Percentiles rank a stretch among this genome's conserved stretches.
phyloP scores from a whole-genome alignment of 2,797 vertebrate species.

The Phalloptychus januarius region DNA sequence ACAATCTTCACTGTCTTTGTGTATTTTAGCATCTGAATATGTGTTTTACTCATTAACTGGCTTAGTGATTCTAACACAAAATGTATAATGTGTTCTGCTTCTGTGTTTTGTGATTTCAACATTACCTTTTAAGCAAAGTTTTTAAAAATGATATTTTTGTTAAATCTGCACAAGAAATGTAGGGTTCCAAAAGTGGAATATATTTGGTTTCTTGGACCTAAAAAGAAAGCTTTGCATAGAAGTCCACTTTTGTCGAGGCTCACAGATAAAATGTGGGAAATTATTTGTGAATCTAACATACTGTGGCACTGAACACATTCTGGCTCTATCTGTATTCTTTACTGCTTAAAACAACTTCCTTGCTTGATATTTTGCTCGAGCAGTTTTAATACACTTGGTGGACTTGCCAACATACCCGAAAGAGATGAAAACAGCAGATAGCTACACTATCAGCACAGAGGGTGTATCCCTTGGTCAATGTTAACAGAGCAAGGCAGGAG shows the following conservation, averaged over 20 bases:
- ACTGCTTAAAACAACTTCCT: conserved; percentile 35
- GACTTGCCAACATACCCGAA: conserved; percentile 52
- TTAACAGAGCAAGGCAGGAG: conserved; percentile 65
- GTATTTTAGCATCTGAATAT: not conserved
- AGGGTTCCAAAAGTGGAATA: not conserved
- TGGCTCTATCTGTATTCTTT: not conserved
- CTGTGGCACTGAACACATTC: not conserved
- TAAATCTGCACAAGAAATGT: not conserved
- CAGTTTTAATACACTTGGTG: conserved; percentile 68
- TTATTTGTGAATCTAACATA: not conserved
- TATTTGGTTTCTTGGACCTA: not conserved
- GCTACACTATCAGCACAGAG: conserved; percentile 62
- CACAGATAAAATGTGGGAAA: not conserved
- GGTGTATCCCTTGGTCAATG: conserved; percentile 60
- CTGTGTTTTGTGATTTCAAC: no score
- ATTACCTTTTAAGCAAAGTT: no score
- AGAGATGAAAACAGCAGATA: conserved; percentile 70
- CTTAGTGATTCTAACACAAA: not conserved
- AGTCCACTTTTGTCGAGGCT: not conserved
- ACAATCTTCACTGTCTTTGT: not conserved
- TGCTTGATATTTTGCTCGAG: conserved; percentile 64
- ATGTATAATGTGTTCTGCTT: not conserved
- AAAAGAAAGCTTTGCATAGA: not conserved
- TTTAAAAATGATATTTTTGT: not conserved
- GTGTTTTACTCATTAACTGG: not conserved